Evolutionary conservation across 37 sponge, comb jelly and placozoan genomes (phyloP).

Genomic region (Mnemiopsis leidyi): DNA sequence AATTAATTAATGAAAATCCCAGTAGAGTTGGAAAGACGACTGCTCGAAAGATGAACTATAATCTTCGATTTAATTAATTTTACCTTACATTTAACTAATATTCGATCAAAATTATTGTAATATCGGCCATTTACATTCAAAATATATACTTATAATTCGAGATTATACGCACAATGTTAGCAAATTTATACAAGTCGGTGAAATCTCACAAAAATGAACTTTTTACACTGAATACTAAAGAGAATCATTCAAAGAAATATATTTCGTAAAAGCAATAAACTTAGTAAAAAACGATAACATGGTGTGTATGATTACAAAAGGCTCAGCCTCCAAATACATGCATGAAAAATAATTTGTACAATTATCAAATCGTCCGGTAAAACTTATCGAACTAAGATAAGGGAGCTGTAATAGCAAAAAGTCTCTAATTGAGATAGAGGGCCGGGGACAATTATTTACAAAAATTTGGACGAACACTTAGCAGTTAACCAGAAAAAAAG

Average conservation of each 20-base stretch:
- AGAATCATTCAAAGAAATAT: background rate
- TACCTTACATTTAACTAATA: no score
- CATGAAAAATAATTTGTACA: background rate
- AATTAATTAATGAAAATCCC: no score
- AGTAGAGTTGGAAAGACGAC: no score
- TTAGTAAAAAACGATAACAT: background rate
- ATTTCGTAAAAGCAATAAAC: background rate
- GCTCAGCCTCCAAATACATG: background rate
- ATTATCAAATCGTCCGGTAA: background rate
- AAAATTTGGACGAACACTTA: no score
- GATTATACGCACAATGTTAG: background rate
- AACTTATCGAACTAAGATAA: background rate
- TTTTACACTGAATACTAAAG: background rate
- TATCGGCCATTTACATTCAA: background rate
- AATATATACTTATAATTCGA: background rate
- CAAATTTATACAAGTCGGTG: background rate
- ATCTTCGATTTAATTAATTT: no score
- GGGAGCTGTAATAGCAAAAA: no score
- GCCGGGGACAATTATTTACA: no score
- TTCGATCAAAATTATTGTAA: no score
- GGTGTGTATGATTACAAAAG: background rate
- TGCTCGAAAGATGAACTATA: no score
- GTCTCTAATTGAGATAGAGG: no score
- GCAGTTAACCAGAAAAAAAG: no score
- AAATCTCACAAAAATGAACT: background rate